phyloP scores from a whole-genome alignment of 1,140 invertebrate genomes.

The Cephus cinctus region DNA sequence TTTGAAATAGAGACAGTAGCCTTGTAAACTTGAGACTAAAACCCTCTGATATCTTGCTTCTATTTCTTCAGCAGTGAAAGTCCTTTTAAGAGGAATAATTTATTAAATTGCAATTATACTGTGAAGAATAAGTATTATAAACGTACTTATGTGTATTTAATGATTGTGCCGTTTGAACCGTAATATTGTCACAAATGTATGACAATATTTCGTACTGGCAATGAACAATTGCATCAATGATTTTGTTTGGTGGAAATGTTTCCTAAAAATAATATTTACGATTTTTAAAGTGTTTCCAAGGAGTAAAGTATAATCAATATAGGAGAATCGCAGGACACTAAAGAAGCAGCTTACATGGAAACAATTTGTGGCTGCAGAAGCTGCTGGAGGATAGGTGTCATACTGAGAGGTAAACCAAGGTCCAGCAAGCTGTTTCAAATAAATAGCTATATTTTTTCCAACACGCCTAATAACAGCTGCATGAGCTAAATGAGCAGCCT shows the following conservation, averaged over 20 bases:
- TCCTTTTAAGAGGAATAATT: slow-evolving; percentile 40
- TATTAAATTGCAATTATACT: slow-evolving; percentile 13
- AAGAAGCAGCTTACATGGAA: slow-evolving; percentile 59
- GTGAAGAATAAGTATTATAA: slow-evolving; percentile 27
- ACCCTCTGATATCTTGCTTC: slow-evolving; percentile 72
- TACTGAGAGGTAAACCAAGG: slow-evolving; percentile 77
- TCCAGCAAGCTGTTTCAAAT: slow-evolving; percentile 73
- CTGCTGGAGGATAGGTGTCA: slow-evolving; percentile 79
- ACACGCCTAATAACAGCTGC: slow-evolving; percentile 66
- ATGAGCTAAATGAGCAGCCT: slow-evolving; percentile 71
- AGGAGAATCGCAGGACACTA: slow-evolving; percentile 11
- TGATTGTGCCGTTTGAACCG: slow-evolving; percentile 64
- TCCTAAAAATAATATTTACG: slow-evolving; percentile 44
- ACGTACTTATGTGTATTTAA: slow-evolving; percentile 34
- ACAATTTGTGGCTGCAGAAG: slow-evolving; percentile 68
- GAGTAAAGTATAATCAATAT: slow-evolving; percentile 26
- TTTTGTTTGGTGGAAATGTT: slow-evolving; percentile 71
- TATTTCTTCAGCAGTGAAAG: slow-evolving; percentile 66
- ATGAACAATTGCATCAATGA: slow-evolving; percentile 70
- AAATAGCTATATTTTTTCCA: slow-evolving; percentile 72
- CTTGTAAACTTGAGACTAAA: slow-evolving; percentile 67
- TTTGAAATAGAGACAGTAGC: slow-evolving; percentile 63
- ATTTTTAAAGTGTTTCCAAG: slow-evolving; percentile 1
- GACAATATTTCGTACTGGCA: slow-evolving; percentile 77
- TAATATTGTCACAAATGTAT: slow-evolving; percentile 70